Base-by-base conservation (phyloP, 1,140 invertebrate genomes). In the Drepana arcuata region DNA sequence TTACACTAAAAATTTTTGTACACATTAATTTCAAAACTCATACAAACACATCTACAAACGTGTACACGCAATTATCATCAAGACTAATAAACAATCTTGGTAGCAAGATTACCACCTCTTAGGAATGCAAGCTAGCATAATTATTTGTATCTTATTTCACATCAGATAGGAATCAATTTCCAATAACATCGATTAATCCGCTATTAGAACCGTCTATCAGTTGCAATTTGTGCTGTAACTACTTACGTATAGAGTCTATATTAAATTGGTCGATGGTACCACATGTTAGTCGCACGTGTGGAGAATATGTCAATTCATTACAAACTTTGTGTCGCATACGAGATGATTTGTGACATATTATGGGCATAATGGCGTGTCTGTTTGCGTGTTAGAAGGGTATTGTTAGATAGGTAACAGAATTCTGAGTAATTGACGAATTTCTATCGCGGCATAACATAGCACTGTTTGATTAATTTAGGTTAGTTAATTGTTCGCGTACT, bases 321-420 rank as follows among this genome's bases (percentile, higher is more conserved):
- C 64, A 78, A 80, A 80, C 65, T 80, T 80, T 70, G 70, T 74
- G 68, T 67, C 58, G 54, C 50, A 57, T 66, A 50, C 59, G 54
- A 68, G 71, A 80, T 78, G 75, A 80, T 80, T 80, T 78, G 71
- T 77, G 73, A 75, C 71, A 70, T 75, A 75, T 73, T 77, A 75
- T 72, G 55, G 58, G 57, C 59, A 74, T 68, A 72, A 64, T 59
- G 59, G 50, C 43, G 54, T 72, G 70, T 73, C 64, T 73, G 66
- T 71, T 61, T 52, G 41, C 63, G 56, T 62, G 48, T 75, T 66
- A 67, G 60, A 47, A 50, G 36, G 34, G 35, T 72, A 70, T 75
- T 79, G 71, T 79, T 54, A 58, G 52, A 54, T 60, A 50, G 26
- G 21, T 31, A 39, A 36, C 48, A 37, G 41, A 54, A 47, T 73